These are phyloP conservation scores for Schizopygopsis pylzovi DNA, from an alignment of 2,797 vertebrate species.

Conservation along the genomic window DNA sequence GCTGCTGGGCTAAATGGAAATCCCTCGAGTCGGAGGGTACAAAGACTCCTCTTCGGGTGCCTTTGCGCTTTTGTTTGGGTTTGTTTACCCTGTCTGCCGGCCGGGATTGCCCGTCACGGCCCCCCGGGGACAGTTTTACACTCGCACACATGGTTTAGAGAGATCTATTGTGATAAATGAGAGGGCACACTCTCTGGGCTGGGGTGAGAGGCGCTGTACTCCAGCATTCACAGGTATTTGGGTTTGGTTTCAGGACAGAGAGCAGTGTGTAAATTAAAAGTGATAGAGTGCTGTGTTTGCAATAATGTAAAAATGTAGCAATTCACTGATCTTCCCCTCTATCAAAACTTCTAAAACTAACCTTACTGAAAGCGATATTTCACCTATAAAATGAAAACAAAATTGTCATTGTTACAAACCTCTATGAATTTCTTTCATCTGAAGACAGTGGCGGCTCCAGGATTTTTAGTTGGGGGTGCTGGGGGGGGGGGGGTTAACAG, in stretches of 20 bases:
- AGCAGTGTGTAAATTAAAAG: background rate
- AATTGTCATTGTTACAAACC: background rate
- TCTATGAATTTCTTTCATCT: background rate
- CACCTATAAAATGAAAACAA: no score
- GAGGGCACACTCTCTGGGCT: slow-evolving; percentile 53
- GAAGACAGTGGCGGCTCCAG: background rate
- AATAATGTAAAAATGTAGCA: background rate
- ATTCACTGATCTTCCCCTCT: background rate
- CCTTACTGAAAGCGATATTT: background rate
- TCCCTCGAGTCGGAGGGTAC: slow-evolving; percentile 62
- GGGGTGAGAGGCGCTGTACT: slow-evolving; percentile 5
- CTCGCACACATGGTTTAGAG: slow-evolving; percentile 50
- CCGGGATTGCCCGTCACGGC: slow-evolving; percentile 62
- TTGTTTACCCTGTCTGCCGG: slow-evolving; percentile 81
- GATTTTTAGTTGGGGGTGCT: no score
- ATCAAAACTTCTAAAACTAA: background rate
- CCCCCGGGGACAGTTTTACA: slow-evolving; percentile 67
- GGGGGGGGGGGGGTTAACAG: no score
- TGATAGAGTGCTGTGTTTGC: background rate
- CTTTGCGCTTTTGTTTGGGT: slow-evolving; percentile 86
- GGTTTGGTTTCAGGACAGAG: background rate
- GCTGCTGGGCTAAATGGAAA: slow-evolving; percentile 57
- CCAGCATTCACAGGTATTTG: slow-evolving; percentile 10
- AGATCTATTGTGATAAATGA: slow-evolving; percentile 61
- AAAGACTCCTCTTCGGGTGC: slow-evolving; percentile 78